phyloP scores from a whole-genome alignment of 2,888 invertebrate genomes.

The Stenodera caucasica region DNA sequence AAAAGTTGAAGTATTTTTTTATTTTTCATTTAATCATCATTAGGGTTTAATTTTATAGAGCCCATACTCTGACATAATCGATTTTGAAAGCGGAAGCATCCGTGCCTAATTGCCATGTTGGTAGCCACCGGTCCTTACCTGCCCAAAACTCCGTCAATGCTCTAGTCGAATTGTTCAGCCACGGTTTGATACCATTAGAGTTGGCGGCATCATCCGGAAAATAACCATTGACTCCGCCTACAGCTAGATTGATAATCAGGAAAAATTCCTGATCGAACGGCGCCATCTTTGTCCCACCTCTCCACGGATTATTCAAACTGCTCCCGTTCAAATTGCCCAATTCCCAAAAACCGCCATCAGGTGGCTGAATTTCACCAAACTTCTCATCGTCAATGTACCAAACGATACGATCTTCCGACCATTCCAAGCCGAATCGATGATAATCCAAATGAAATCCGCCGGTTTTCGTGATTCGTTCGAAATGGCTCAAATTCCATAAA shows the following conservation, averaged over 20 bases:
- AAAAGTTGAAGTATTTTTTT: too few species aligned
- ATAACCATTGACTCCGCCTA: constrained; percentile 64
- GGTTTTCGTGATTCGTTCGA: constrained; percentile 44
- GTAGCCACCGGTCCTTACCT: constrained; percentile 58
- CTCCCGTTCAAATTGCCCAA: constrained; percentile 59
- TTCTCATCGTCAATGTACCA: constrained; percentile 61
- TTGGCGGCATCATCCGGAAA: constrained; percentile 65
- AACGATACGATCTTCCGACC: constrained; percentile 61
- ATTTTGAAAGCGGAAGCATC: constrained; percentile 65
- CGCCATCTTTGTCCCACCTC: constrained; percentile 60
- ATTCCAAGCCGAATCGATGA: constrained; percentile 68
- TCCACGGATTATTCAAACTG: constrained; percentile 62
- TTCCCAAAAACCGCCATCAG: constrained; percentile 47
- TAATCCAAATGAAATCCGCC: constrained; percentile 61
- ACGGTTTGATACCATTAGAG: constrained; percentile 63
- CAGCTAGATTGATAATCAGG: constrained; percentile 60
- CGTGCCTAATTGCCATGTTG: constrained; percentile 57
- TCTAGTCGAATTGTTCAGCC: constrained; percentile 54
- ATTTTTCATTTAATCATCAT: background rate
- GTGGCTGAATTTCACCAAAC: constrained; percentile 59
- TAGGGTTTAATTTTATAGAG: constrained; percentile 31
- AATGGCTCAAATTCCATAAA: constrained; percentile 59
- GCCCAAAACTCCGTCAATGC: constrained; percentile 67
- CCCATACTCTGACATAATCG: constrained; percentile 68
- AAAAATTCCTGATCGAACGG: constrained; percentile 71